Evolutionary conservation across 2,797 vertebrate species (phyloP).

Genomic region (Eulemur mongoz): DNA sequence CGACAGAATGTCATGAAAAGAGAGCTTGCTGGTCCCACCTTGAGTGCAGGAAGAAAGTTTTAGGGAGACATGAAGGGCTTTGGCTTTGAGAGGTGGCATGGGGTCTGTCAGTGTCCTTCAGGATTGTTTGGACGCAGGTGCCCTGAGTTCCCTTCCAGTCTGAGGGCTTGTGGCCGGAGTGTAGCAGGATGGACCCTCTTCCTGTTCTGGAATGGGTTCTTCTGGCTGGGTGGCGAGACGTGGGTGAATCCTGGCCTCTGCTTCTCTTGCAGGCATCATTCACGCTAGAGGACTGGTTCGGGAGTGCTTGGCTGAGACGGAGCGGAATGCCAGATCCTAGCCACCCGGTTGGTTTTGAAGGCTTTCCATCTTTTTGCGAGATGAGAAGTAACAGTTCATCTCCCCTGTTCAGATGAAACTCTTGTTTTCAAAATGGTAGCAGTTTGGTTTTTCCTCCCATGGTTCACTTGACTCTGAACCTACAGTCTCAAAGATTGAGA

Average conservation of each 20-base stretch:
- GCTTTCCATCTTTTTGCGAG: constrained; percentile 61
- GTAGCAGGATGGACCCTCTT: background rate
- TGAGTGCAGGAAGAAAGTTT: background rate
- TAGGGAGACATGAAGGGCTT: background rate
- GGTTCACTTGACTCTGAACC: constrained; percentile 40
- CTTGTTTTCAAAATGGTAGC: constrained; percentile 78
- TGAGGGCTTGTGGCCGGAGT: background rate
- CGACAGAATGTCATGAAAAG: background rate
- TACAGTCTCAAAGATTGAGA: constrained; percentile 69
- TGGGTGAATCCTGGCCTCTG: background rate
- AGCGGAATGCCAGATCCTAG: constrained; percentile 97
- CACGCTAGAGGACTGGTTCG: constrained; percentile 97
- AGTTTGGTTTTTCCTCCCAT: constrained; percentile 64
- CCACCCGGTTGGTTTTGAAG: constrained; percentile 2
- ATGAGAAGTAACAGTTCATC: constrained; percentile 59
- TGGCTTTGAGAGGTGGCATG: background rate
- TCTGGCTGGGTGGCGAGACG: background rate
- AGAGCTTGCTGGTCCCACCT: background rate
- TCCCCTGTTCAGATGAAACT: constrained; percentile 73
- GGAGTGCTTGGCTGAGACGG: constrained; percentile 98
- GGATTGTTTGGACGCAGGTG: background rate
- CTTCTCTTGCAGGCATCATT: constrained; percentile 92
- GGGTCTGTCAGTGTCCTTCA: no score
- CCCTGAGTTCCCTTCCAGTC: background rate
- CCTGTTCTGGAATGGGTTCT: background rate